A percentile compares a stretch with the other conserved stretches of the same genome.
phyloP scores from a whole-genome alignment of 2,888 invertebrate species.

The Seira ritae region DNA sequence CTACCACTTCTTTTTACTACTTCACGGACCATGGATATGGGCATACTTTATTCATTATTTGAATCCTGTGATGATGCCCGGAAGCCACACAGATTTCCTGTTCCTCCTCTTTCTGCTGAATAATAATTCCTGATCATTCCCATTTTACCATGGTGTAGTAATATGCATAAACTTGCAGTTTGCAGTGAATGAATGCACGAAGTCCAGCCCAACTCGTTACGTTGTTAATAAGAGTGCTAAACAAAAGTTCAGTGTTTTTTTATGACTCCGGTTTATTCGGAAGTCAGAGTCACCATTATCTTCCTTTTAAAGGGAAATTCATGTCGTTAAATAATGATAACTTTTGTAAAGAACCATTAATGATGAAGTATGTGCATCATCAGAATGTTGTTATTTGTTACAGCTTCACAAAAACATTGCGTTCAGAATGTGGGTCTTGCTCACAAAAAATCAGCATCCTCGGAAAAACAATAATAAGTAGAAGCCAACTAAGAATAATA shows the following conservation, averaged over 20 bases:
- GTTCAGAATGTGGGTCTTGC: no score
- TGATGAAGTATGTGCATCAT: constrained; percentile 33
- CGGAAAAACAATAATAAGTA: not conserved
- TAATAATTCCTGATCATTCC: constrained; percentile 44
- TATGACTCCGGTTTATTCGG: not conserved
- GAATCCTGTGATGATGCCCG: constrained; percentile 13
- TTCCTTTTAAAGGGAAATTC: constrained; percentile 42
- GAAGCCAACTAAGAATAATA: no score
- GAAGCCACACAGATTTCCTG: constrained; percentile 49
- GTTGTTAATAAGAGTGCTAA: not conserved
- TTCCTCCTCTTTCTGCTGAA: constrained; percentile 40
- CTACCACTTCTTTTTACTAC: not conserved
- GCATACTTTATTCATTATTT: not conserved
- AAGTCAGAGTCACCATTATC: not conserved
- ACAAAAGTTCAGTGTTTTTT: not conserved
- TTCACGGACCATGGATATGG: not conserved
- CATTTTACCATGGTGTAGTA: no score
- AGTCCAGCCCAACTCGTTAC: no score
- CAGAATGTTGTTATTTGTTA: not conserved
- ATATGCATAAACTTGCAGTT: no score
- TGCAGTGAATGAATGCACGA: no score
- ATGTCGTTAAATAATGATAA: constrained; percentile 23
- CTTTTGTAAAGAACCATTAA: constrained; percentile 33
- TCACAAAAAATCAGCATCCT: not conserved
- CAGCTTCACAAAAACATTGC: not conserved